Base-by-base conservation (phyloP, 2,797 vertebrate species). In the Setipinna tenuifilis region DNA sequence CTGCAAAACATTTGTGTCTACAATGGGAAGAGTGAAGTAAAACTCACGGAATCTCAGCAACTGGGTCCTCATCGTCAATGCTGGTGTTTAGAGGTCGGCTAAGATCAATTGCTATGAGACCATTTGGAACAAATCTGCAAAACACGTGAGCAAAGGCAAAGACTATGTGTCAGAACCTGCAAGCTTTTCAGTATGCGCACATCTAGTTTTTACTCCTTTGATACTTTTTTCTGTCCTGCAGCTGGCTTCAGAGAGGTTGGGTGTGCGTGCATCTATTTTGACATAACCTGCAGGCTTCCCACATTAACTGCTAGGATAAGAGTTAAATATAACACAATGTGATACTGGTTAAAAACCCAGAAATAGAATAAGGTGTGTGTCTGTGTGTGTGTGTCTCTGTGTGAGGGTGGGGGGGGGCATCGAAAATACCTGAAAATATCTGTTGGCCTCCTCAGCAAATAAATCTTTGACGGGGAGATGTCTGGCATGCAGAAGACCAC, bases 401-500 rank as follows among this genome's bases (percentile, higher is more conserved):
- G 31, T 61, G 28, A 6, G 6, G 25, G 0, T 28, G 59, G 44
- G 3, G 0, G 14, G 16, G 14, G 9, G 6, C 85, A 3, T 57
- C 81, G 85, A n/a, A 87, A 83, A 88, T 91, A 99, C 98, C 97
- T 97, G 91, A 95, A 94, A 84, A 96, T 95, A 90, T 99, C 97
- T 10, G 98, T 98, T 85, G 94, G 95, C 91, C 95, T 97, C 68
- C 96, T 95, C 89, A 99, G 91, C 44, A 99, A 93, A 90, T 96
- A 95, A 87, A 99, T 95, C 92, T 97, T 98, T 82, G 93, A 95
- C 83, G 96, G 83, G 0, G 96, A 97, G 87, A 96, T 93, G 90
- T 97, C 96, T 75, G 96, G 94, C 94, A 99, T 96, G 84, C 96
- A 97, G 95, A 99, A 99, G 85, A 99, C 94, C 87, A 97, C 94